Evolutionary conservation across 2,888 invertebrate genomes (phyloP).

Genomic region (Nymphalis polychloros): DNA sequence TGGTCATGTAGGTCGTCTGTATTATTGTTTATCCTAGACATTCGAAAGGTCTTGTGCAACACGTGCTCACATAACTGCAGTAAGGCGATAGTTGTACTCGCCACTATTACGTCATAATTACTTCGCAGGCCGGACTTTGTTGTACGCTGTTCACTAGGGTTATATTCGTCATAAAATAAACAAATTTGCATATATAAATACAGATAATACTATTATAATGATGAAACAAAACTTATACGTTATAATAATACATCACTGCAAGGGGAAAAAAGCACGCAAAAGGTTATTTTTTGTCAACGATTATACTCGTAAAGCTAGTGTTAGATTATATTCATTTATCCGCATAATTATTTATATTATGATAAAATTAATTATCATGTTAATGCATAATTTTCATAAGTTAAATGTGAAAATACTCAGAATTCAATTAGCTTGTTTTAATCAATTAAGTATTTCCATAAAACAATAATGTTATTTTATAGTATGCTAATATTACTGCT

Average conservation of each 20-base stretch:
- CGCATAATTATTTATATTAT: too few relatives aligned
- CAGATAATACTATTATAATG: too few relatives aligned
- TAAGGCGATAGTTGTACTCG: conserved; percentile 35
- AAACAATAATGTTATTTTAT: background rate
- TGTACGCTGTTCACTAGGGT: background rate
- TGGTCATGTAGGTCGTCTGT: conserved; percentile 4
- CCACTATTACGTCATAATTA: conserved; percentile 40
- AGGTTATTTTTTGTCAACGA: too few relatives aligned
- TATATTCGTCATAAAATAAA: background rate
- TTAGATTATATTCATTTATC: too few relatives aligned
- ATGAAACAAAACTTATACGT: too few relatives aligned
- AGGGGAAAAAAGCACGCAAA: too few relatives aligned
- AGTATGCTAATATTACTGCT: background rate
- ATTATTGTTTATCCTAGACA: conserved; percentile 28
- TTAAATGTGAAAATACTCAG: background rate
- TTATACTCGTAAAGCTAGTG: too few relatives aligned
- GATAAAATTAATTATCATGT: too few relatives aligned
- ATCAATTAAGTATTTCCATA: background rate
- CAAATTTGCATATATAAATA: too few relatives aligned
- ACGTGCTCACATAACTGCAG: conserved; percentile 44
- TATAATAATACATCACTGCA: too few relatives aligned
- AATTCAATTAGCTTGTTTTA: background rate
- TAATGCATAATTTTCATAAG: too few relatives aligned
- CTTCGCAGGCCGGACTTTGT: conserved; percentile 15
- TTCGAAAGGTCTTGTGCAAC: conserved; percentile 44